Base-by-base conservation (phyloP, 2,888 invertebrate species). In the Andrena marginata region DNA sequence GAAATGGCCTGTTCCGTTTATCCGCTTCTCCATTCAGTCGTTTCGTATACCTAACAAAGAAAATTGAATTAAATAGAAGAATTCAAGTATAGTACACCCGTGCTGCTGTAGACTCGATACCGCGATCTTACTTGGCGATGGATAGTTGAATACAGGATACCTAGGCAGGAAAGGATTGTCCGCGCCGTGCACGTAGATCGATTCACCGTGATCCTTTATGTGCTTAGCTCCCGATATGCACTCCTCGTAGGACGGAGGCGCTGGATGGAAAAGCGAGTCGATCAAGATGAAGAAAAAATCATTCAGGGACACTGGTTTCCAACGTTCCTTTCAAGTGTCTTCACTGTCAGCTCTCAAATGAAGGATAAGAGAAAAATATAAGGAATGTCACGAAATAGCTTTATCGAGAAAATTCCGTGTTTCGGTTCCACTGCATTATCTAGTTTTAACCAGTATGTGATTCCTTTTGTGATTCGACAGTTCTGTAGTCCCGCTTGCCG, bases 231-330 rank as follows among this genome's bases (percentile, higher is more conserved):
- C 62, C 8, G 71, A 68, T 6, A 80, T 49, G 33, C 86, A 85
- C 76, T 89, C 85, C 31, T 89, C 82, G 48, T 90, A 89, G 0
- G 87, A 74, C 1, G 90, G 87, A 13, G 89, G 87, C 16, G 86
- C 90, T 89, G 72, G 0, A 76, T 23, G 16, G 10, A 56, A 48
- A 23, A n/a, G 8, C 16, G 13, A 49, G 48, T 56, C 42, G 10
- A 56, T 56, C 4, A 56, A 56, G 23, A 42, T 16, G 0, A 16
- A 5, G 16, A 13, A 13, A 0, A 0, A 13, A 42, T 42, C 1
- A 4, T 13, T 42, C 1, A 42, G 4, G 16, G 16, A 16, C 42
- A 42, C 16, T 42, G 16, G 42, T 0, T 42, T 42, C 16, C 42
- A 42, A 42, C 42, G 4, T 42, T 42, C 42, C 1, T 4, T 13